phyloP scores from a whole-genome alignment of 2,888 invertebrate species.

The Polietes domitor region DNA sequence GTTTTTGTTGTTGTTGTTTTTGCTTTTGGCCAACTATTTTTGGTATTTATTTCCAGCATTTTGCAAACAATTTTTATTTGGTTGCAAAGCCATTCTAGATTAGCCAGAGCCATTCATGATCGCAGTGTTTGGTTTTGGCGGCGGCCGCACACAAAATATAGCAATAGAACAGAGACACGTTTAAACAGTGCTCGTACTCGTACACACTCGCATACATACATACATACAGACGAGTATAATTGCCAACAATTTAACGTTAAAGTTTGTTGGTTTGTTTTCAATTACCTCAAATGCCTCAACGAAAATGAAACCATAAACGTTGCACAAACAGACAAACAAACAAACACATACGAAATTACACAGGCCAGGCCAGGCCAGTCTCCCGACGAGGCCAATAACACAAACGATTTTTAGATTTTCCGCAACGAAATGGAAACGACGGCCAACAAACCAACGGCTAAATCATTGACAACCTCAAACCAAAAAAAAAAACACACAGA shows the following conservation, averaged over 20 bases:
- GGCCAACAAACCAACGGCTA: background rate
- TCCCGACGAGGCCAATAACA: background rate
- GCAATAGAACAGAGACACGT: slow-evolving; percentile 30
- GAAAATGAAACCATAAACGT: slow-evolving; percentile 39
- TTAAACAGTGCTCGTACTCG: too few species aligned
- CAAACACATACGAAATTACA: background rate
- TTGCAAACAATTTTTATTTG: background rate
- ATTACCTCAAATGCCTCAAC: slow-evolving; percentile 32
- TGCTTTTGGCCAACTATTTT: slow-evolving; percentile 25
- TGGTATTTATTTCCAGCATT: slow-evolving; percentile 34
- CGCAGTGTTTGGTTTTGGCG: background rate
- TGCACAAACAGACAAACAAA: background rate
- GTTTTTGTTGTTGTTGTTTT: background rate
- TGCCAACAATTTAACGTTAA: slow-evolving; percentile 51
- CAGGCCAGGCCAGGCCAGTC: background rate
- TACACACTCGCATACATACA: too few species aligned
- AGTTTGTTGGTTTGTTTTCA: slow-evolving; percentile 34
- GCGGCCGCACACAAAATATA: background rate
- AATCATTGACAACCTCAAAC: background rate
- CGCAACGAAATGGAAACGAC: background rate
- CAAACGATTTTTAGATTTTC: background rate
- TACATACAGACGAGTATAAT: too few species aligned
- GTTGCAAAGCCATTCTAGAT: background rate
- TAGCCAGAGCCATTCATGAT: slow-evolving; percentile 20
- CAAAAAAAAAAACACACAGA: background rate